Base-by-base conservation (phyloP, 2,113 vertebrate genomes). In the Microcebus griseorufus region DNA sequence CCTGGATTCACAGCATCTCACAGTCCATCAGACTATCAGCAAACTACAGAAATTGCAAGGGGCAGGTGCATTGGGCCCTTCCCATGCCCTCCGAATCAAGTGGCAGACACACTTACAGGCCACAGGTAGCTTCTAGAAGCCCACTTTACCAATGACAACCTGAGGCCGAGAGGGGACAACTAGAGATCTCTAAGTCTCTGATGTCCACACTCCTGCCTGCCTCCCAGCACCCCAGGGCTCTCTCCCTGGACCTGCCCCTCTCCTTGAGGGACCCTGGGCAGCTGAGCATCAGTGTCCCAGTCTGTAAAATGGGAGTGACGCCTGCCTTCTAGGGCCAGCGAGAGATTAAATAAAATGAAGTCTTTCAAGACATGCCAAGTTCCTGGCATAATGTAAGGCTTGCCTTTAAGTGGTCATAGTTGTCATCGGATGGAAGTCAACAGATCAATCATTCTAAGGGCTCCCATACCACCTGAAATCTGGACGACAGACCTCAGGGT, bases 81-180 rank as follows among this genome's bases (percentile, higher is more conserved):
- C 5, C 42, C 5, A 2, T 0, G 1, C 20, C 32, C 51, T 32
- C 25, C 3, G 5, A 9, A 65, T n/a, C 79, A 53, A 3, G 0
- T 27, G 32, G 32, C n/a, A 37, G 45, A 76, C 72, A 16, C 16
- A 1, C 45, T 85, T 10, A 34, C 20, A 60, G n/a, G 11, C 5
- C 32, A n/a, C 45, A 23, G 72, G 27, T 37, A 67, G 39, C 53
- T 70, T 55, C n/a, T 42, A 60, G 84, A 70, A 70, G 58, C 9
- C 18, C 37, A 20, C 37, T 86, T 75, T 70, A 29, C 8, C 10
- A 48, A 72, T 0, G 12, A 95, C 58, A 72, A 73, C 22, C 51
- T 11, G 11, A 93, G 69, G 13, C 55, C 1, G 5, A 65, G 22
- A 42, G 51, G 9, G 45, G 78, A 82, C 18, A 32, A 20, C 55